Conservation (phyloP, 2,797 vertebrate species). For the Chromobotia macracanthus region DNA sequence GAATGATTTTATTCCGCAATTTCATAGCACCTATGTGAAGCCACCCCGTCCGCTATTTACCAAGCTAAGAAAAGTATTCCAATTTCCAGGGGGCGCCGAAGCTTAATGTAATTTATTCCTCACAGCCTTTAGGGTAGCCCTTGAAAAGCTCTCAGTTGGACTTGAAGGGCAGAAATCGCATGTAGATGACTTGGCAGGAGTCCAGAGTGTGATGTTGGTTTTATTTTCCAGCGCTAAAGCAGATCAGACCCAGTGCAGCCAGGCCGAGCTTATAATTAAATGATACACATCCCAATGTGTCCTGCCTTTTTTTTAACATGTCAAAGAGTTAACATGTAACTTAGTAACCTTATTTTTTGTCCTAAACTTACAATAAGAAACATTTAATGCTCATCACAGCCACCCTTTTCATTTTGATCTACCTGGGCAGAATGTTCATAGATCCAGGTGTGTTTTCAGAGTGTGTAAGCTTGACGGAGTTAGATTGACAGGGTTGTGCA, state of each 20-base stretch:
- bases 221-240: conserved; percentile 58
- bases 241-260: conserved; percentile 31
- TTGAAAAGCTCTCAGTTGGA: conserved; percentile 27
- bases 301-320: neutral
- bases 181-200: conserved; percentile 36
- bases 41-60: neutral
- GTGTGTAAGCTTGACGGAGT: neutral
- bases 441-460: neutral
- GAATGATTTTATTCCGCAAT: conserved; percentile 29
- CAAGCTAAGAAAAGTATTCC: conserved; percentile 24
- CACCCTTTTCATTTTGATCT: neutral
- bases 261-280: conserved; percentile 51
- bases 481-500: neutral
- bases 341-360: neutral
- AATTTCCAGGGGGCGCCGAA: conserved; percentile 18
- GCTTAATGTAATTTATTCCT: conserved; percentile 30
- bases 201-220: conserved; percentile 41
- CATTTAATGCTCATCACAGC: neutral
- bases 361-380: neutral
- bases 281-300: conserved; percentile 7
- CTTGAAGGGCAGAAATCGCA: conserved; percentile 31
- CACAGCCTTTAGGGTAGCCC: conserved; percentile 15
- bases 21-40: conserved; percentile 16
- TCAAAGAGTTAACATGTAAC: neutral
- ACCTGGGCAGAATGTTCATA: neutral